Percentiles rank a stretch among this genome's conserved stretches.
Conservation (phyloP, 2,888 invertebrate genomes). For the Torymus tubicola region DNA sequence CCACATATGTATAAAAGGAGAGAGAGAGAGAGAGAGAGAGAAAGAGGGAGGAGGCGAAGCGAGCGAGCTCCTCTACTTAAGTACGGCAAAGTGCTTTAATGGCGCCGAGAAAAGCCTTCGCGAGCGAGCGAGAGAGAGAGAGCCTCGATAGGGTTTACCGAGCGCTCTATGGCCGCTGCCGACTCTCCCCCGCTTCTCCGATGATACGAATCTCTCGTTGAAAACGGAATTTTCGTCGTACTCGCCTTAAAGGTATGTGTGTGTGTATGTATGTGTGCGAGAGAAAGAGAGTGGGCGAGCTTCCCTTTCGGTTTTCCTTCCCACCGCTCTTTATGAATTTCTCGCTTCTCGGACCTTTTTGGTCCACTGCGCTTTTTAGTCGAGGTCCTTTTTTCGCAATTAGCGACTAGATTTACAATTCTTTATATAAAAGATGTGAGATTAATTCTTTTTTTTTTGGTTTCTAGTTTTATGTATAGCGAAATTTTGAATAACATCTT, state of each 20-base stretch:
- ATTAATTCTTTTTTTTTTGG: too few relatives aligned
- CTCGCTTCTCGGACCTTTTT: not conserved
- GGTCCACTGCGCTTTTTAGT: not conserved
- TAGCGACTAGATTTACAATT: not conserved
- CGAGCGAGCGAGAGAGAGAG: conserved; percentile 4
- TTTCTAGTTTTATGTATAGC: too few relatives aligned
- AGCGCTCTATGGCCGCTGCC: conserved; percentile 7
- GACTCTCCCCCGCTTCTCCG: not conserved
- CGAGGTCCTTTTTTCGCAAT: conserved; percentile 22
- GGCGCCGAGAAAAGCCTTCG: conserved; percentile 61
- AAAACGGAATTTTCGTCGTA: conserved; percentile 41
- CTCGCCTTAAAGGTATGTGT: too few relatives aligned
- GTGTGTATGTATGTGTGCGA: too few relatives aligned
- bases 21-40: conserved; percentile 51
- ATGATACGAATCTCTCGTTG: conserved; percentile 37
- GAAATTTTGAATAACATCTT: too few relatives aligned
- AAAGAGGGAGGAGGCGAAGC: conserved; percentile 44
- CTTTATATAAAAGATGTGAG: too few relatives aligned
- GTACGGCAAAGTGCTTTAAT: conserved; percentile 64
- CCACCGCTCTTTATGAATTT: conserved; percentile 43
- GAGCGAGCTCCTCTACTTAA: conserved; percentile 57
- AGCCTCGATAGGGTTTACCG: conserved; percentile 58
- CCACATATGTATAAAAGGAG: conserved; percentile 65
- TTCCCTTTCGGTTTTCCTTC: conserved; percentile 10
- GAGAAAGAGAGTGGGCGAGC: too few relatives aligned